phyloP scores from a whole-genome alignment of 64 coral and sea anemone genomes.

The Actinia tenebrosa region DNA sequence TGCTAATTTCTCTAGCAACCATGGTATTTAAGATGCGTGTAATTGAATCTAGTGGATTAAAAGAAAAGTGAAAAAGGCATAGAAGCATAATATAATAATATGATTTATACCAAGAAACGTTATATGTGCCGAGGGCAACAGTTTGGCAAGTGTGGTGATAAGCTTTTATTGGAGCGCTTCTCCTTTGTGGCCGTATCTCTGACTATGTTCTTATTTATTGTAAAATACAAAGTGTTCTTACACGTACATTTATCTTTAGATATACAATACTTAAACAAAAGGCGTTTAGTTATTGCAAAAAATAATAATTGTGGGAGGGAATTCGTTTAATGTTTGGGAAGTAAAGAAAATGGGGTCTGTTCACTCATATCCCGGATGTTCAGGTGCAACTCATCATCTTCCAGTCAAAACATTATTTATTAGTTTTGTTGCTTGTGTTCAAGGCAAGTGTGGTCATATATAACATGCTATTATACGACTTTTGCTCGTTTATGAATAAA shows the following conservation, averaged over 20 bases:
- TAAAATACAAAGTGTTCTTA: not conserved
- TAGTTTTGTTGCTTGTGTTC: not conserved
- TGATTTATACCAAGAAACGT: not conserved
- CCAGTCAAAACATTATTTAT: not conserved
- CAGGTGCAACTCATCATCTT: not conserved
- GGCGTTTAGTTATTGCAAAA: not conserved
- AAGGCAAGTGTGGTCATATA: not conserved
- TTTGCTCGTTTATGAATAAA: no score
- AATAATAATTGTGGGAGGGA: not conserved
- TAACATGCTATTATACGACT: not conserved
- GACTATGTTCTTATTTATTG: not conserved
- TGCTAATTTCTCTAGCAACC: not conserved
- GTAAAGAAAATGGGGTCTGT: not conserved
- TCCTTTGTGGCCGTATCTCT: not conserved
- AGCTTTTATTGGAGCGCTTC: not conserved
- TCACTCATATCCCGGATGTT: not conserved
- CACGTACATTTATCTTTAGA: not conserved
- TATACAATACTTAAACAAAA: not conserved
- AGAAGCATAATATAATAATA: not conserved
- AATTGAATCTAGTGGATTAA: conserved; percentile 6
- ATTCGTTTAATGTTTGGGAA: not conserved
- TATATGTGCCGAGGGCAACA: no score
- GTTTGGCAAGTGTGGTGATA: no score
- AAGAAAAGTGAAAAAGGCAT: not conserved
- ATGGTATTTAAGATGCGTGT: not conserved